Evolutionary conservation across 2,797 vertebrate species (phyloP).

Genomic region (Typhlichthys eigenmanni): DNA sequence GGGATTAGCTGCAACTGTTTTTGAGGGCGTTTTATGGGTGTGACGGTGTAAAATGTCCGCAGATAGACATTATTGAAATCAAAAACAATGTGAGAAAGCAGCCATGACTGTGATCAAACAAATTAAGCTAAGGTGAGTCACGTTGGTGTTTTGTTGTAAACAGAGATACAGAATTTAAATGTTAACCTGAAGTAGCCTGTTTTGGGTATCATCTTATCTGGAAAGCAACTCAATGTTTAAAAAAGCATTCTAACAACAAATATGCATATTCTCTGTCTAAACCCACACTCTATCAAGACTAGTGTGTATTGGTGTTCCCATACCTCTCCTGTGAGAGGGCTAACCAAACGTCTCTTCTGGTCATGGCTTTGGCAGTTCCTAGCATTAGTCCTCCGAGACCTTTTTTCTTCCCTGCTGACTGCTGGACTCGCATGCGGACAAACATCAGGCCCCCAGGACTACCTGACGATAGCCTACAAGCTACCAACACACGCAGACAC

Average conservation of each 20-base stretch:
- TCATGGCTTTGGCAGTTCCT: conserved; percentile 42
- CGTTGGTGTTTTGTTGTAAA: conserved; percentile 21
- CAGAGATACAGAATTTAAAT: conserved; percentile 13
- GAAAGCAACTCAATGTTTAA: neutral
- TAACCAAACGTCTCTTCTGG: conserved; percentile 75
- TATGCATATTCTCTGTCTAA: neutral
- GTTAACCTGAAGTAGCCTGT: conserved; percentile 11
- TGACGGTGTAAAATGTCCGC: neutral
- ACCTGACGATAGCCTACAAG: conserved; percentile 31
- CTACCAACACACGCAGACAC: conserved; percentile 43
- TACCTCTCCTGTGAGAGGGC: conserved; percentile 79
- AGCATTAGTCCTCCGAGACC: conserved; percentile 43
- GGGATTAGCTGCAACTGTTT: neutral
- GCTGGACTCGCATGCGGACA: conserved; percentile 75
- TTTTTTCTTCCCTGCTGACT: conserved; percentile 58
- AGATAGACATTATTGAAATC: conserved; percentile 4
- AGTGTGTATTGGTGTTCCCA: neutral
- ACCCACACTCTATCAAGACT: neutral
- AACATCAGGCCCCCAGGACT: conserved; percentile 72
- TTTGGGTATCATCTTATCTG: neutral
- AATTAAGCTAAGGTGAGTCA: neutral
- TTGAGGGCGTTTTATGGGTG: neutral
- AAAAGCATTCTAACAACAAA: too few species aligned
- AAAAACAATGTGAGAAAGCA: conserved; percentile 26
- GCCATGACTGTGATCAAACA: too few species aligned